Evolutionary conservation across 2,797 vertebrate genomes (phyloP).

Genomic region (Girardinus metallicus): DNA sequence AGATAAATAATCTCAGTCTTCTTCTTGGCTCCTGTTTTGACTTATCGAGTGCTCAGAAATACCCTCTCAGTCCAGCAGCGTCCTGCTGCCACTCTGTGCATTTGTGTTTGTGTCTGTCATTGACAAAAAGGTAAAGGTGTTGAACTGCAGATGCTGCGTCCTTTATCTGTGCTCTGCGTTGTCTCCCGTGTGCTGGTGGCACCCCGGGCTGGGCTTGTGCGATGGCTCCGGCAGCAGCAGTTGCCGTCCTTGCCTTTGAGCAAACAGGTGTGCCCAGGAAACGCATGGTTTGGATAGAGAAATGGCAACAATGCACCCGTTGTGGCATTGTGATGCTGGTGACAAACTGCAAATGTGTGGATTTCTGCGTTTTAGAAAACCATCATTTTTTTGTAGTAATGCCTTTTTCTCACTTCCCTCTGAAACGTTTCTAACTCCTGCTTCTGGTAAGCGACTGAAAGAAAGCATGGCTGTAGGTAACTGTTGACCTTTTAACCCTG

Average conservation of each 20-base stretch:
- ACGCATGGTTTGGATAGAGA: constrained; percentile 56
- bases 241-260: constrained; percentile 47
- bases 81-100: constrained; percentile 17
- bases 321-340: constrained; percentile 53
- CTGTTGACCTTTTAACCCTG: constrained; percentile 9
- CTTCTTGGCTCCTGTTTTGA: background rate
- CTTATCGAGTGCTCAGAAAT: constrained; percentile 23
- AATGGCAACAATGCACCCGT: background rate
- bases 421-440: constrained; percentile 21
- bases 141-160: constrained; percentile 33
- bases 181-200: constrained; percentile 71
- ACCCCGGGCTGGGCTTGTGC: constrained; percentile 62
- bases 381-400: constrained; percentile 19
- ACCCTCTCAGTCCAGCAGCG: background rate
- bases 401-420: constrained; percentile 4
- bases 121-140: constrained; percentile 25
- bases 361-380: constrained; percentile 31
- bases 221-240: constrained; percentile 52
- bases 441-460: constrained; percentile 1
- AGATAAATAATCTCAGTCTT: background rate
- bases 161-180: constrained; percentile 74
- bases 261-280: constrained; percentile 68
- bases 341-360: constrained; percentile 22
- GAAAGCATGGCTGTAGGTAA: constrained; percentile 45
- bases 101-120: constrained; percentile 28